Percentiles rank a stretch among this genome's conserved stretches.
Conservation (phyloP, 2,888 invertebrate species). For the Heteropelma amictum region DNA sequence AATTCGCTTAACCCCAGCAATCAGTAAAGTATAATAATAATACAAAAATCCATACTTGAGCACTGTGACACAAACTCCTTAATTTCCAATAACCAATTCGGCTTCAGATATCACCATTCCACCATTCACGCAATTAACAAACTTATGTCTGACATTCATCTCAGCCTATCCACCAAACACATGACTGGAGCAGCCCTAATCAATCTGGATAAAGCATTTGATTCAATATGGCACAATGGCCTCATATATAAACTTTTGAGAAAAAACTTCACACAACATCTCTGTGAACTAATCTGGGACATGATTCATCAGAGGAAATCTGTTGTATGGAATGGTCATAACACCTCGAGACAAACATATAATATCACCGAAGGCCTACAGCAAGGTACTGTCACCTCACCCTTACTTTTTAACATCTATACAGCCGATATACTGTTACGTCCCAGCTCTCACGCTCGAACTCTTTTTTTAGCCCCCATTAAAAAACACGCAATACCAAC, state of each 20-base stretch:
- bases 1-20: slow-evolving; percentile 38
- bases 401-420: neutral
- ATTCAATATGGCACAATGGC: slow-evolving; percentile 45
- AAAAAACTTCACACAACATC: slow-evolving; percentile 29
- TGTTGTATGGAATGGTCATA: neutral
- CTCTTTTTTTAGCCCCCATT: too few species aligned
- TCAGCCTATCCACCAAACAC: neutral
- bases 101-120: slow-evolving; percentile 35
- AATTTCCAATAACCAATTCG: slow-evolving; percentile 45
- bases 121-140: slow-evolving; percentile 43
- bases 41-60: neutral
- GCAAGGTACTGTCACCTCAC: neutral
- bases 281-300: neutral
- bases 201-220: slow-evolving; percentile 46
- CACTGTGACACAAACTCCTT: neutral
- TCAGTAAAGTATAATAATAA: slow-evolving; percentile 42
- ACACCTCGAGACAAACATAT: neutral
- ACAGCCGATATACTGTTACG: neutral
- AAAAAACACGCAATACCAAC: too few species aligned
- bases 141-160: slow-evolving; percentile 15
- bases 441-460: too few species aligned
- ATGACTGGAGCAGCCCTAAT: slow-evolving; percentile 20
- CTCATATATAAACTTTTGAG: slow-evolving; percentile 22
- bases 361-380: neutral
- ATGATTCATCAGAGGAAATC: neutral